phyloP scores from a whole-genome alignment of 37 sponge, comb jelly and placozoan species.

The Diacarnus erythraeanus region DNA sequence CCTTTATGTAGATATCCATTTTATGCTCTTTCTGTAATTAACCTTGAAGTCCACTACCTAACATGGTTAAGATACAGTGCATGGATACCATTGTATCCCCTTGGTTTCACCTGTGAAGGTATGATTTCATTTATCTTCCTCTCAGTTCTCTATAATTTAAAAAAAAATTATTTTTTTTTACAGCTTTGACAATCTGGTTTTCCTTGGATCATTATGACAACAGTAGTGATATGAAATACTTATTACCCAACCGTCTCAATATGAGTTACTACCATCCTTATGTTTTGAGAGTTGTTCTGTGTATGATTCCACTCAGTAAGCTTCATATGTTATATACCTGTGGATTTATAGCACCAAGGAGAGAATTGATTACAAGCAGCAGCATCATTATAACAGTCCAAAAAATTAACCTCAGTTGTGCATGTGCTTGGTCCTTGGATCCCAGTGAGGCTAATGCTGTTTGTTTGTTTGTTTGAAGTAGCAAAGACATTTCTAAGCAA shows the following conservation, averaged over 20 bases:
- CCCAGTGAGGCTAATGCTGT: too few species aligned
- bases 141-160: not conserved
- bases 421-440: too few species aligned
- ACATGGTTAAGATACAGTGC: slow-evolving; percentile 91
- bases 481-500: too few species aligned
- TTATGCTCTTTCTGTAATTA: slow-evolving; percentile 73
- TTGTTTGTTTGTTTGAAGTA: too few species aligned
- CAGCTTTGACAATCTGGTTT: slow-evolving; percentile 50
- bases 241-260: slow-evolving; percentile 76
- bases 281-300: slow-evolving; percentile 46
- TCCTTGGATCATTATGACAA: slow-evolving; percentile 42
- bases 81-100: slow-evolving; percentile 93
- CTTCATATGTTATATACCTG: too few species aligned
- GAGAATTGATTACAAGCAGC: too few species aligned
- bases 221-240: slow-evolving; percentile 34
- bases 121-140: too few species aligned
- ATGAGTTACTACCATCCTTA: slow-evolving; percentile 54
- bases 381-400: too few species aligned
- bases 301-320: slow-evolving; percentile 55
- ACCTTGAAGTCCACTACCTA: slow-evolving; percentile 56
- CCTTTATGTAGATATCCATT: slow-evolving; percentile 78
- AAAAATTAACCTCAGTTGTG: too few species aligned
- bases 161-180: not conserved
- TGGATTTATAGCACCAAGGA: too few species aligned
- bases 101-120: slow-evolving; percentile 90